These are phyloP conservation scores for Penelope pileata DNA, from an alignment of 2,113 vertebrate species.

Conservation along the genomic window DNA sequence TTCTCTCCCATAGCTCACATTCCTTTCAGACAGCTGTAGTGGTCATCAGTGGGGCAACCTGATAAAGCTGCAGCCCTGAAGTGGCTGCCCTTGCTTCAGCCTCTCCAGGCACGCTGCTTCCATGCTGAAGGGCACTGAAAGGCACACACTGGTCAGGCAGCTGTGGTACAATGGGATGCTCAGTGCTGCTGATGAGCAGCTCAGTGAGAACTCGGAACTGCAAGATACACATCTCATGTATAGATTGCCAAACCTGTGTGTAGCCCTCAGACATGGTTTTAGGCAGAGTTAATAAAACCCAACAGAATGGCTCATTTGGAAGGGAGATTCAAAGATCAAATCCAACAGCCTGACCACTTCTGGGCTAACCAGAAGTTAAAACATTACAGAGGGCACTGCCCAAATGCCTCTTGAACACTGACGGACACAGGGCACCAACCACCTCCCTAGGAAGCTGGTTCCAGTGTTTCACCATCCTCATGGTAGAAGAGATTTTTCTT, in stretches of 20 bases:
- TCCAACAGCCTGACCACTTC: not conserved
- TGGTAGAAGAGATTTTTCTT: no score
- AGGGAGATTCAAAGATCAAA: not conserved
- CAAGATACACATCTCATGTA: rapidly evolving
- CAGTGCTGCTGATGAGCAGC: no score
- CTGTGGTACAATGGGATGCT: rapidly evolving
- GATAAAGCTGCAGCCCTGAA: no score
- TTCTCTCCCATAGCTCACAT: no score
- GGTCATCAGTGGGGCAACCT: no score
- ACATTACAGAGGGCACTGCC: not conserved
- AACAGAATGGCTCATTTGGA: not conserved
- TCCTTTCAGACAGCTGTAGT: no score
- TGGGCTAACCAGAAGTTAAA: not conserved
- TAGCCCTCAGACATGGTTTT: not conserved
- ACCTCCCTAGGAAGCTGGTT: no score
- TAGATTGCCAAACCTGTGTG: rapidly evolving
- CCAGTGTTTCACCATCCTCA: no score
- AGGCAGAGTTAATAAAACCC: not conserved
- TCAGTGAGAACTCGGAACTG: not conserved
- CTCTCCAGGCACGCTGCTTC: no score
- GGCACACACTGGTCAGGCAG: not conserved
- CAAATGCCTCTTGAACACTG: not conserved
- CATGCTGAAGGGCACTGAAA: no score
- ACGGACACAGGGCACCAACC: no score
- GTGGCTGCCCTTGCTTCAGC: no score